phyloP scores from a whole-genome alignment of 2,888 invertebrate species.

The Rhogogaster chlorosoma region DNA sequence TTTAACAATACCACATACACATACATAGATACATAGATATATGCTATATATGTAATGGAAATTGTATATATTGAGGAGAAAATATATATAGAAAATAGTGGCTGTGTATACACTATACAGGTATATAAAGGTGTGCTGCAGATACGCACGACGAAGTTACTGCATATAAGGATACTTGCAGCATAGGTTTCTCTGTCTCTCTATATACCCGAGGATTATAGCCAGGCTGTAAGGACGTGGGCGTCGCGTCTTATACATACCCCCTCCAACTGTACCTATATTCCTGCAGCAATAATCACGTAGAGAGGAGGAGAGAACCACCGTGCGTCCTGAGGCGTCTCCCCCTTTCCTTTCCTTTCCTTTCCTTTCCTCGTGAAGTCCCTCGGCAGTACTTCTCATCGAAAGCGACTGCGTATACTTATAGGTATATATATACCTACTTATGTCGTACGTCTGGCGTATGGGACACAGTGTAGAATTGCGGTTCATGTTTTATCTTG shows the following conservation, averaged over 20 bases:
- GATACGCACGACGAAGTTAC: background rate
- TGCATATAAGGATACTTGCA: constrained; percentile 9
- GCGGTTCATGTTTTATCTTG: constrained; percentile 64
- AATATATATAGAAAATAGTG: too few relatives aligned
- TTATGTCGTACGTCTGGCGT: too few relatives aligned
- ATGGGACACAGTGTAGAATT: background rate
- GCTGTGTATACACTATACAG: background rate
- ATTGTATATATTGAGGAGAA: background rate
- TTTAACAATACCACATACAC: background rate
- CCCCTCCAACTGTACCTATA: background rate
- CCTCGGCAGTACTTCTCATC: background rate
- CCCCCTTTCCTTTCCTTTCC: background rate
- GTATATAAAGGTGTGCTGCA: background rate
- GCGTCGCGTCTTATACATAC: background rate
- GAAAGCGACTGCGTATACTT: background rate
- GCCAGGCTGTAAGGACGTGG: background rate
- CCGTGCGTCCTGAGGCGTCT: background rate
- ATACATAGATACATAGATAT: background rate
- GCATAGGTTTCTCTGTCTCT: background rate
- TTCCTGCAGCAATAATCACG: background rate
- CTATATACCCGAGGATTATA: background rate
- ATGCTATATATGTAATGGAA: background rate
- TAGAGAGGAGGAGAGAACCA: background rate
- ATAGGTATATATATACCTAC: background rate
- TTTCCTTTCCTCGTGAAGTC: background rate